Evolutionary conservation across 1,140 invertebrate genomes (phyloP).

Genomic region (Solen grandis): DNA sequence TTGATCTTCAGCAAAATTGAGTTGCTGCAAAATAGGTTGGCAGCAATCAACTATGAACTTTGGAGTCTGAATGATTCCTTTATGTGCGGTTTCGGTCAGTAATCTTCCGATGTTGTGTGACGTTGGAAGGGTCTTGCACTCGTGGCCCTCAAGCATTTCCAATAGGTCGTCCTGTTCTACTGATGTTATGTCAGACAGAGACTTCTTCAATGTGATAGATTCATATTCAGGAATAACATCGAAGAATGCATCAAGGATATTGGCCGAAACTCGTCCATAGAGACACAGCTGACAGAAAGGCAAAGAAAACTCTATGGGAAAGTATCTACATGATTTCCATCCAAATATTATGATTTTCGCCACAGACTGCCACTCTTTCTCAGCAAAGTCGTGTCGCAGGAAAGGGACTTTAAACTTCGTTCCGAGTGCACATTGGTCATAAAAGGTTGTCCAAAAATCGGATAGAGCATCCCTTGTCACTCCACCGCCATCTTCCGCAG

Average conservation of each 20-base stretch:
- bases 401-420: too few relatives aligned
- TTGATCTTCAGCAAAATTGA: slow-evolving; percentile 29
- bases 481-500: too few relatives aligned
- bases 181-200: background rate
- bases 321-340: slow-evolving; percentile 43
- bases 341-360: slow-evolving; percentile 54
- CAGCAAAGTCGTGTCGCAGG: too few relatives aligned
- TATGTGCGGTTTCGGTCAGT: slow-evolving; percentile 8
- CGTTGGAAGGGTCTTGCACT: slow-evolving; percentile 7
- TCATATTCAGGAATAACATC: slow-evolving; percentile 42
- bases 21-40: slow-evolving; percentile 25
- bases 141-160: slow-evolving; percentile 10
- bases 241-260: slow-evolving; percentile 50
- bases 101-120: slow-evolving; percentile 8
- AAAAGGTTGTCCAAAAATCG: too few relatives aligned
- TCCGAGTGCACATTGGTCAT: too few relatives aligned
- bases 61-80: slow-evolving; percentile 29
- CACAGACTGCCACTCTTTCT: too few relatives aligned
- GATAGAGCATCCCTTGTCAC: too few relatives aligned
- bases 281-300: slow-evolving; percentile 49
- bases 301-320: slow-evolving; percentile 49
- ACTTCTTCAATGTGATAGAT: background rate
- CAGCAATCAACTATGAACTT: slow-evolving; percentile 49
- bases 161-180: slow-evolving; percentile 16
- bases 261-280: slow-evolving; percentile 25